These are phyloP conservation scores for Pseudanteris insignis DNA, from an alignment of 2,888 invertebrate genomes.

Conservation along the genomic window DNA sequence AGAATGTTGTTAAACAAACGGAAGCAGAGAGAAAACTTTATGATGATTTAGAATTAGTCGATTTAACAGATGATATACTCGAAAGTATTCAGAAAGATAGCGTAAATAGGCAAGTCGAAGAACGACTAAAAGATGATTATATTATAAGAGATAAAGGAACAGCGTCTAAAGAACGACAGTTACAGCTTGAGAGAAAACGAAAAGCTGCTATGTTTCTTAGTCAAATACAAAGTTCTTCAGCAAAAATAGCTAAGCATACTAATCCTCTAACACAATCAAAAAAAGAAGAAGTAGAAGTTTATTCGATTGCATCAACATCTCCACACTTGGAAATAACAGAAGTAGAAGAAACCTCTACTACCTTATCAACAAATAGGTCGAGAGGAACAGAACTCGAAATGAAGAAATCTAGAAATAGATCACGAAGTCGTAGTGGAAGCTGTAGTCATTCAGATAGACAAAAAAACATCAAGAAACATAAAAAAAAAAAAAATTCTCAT, in stretches of 20 bases:
- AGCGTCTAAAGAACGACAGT: slow-evolving; percentile 67
- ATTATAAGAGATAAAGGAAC: slow-evolving; percentile 65
- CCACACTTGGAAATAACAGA: slow-evolving; percentile 42
- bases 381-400: slow-evolving; percentile 57
- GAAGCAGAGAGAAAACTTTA: slow-evolving; percentile 55
- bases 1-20: slow-evolving; percentile 22
- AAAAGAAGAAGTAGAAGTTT: slow-evolving; percentile 56
- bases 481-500: slow-evolving; percentile 68
- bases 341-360: slow-evolving; percentile 49
- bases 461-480: slow-evolving; percentile 62
- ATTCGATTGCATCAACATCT: slow-evolving; percentile 58
- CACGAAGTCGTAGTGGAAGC: slow-evolving; percentile 58
- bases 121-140: slow-evolving; percentile 66
- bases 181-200: slow-evolving; percentile 79
- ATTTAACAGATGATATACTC: slow-evolving; percentile 62
- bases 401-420: slow-evolving; percentile 57
- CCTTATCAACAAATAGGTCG: slow-evolving; percentile 59
- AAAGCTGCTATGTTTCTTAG: slow-evolving; percentile 84
- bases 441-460: slow-evolving; percentile 58
- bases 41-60: slow-evolving; percentile 60
- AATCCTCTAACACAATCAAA: slow-evolving; percentile 19
- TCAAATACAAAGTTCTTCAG: slow-evolving; percentile 64
- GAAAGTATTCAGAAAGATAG: slow-evolving; percentile 62
- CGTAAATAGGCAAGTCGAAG: slow-evolving; percentile 66
- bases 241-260: slow-evolving; percentile 40